A percentile compares a stretch with the other conserved stretches of the same genome.
phyloP scores from a whole-genome alignment of 1,140 invertebrate genomes.

The Muscidifurax raptorellus region DNA sequence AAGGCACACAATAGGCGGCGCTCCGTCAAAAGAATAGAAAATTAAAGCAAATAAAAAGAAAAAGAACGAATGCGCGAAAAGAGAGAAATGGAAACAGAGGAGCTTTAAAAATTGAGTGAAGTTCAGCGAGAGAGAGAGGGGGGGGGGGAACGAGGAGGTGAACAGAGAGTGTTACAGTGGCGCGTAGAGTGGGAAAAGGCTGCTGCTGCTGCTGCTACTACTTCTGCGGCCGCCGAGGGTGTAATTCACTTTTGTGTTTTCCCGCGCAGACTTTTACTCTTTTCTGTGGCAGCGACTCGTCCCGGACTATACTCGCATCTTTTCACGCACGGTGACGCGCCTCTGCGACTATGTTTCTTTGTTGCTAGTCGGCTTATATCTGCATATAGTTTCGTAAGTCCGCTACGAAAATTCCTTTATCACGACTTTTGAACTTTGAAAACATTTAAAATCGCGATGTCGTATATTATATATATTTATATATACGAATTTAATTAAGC shows the following conservation, averaged over 20 bases:
- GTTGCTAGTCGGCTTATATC: background rate
- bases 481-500: no score
- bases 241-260: conserved; percentile 31
- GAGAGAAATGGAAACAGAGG: background rate
- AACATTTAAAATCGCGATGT: no score
- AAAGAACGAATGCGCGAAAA: background rate
- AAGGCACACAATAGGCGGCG: background rate
- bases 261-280: conserved; percentile 22
- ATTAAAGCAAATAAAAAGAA: background rate
- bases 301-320: background rate
- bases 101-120: background rate
- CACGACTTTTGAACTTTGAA: no score
- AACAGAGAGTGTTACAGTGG: background rate
- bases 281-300: background rate
- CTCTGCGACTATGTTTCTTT: background rate
- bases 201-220: background rate
- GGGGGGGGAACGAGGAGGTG: background rate
- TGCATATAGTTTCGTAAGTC: no score
- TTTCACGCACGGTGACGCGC: background rate
- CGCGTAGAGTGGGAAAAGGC: background rate
- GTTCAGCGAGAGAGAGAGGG: background rate
- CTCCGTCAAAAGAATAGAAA: background rate
- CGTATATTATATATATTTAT: no score
- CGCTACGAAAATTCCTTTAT: no score
- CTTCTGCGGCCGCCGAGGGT: background rate